Evolutionary conservation across 2,888 invertebrate species (phyloP), one percentile per base, ranked within the genome.

Genomic region (Notocelia uddmanniana): DNA sequence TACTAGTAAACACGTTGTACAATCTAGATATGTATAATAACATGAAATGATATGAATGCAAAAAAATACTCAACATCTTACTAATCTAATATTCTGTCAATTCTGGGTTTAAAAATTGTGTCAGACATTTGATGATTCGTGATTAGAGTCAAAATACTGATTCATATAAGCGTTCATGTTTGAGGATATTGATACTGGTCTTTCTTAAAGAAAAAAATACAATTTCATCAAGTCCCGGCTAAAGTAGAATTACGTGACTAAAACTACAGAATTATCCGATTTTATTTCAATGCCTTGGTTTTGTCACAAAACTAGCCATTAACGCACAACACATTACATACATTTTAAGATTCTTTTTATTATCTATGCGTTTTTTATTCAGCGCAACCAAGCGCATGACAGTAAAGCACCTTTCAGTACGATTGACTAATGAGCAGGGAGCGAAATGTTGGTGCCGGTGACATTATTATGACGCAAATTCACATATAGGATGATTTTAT

Each of bases 11-110:
- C 21, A 50, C 3, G n/a, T 34, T n/a, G n/a, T 18, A 64, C 37
- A 45, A 60, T 23, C 54, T 60, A 69, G 60, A 69, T 62, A 69
- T 69, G 60, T 69, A 15, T 59, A 26, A 9, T 57, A 57, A 63
- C 55, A 31, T 31, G 3, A 70, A 70, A 64, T 58, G 64, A 70
- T 70, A 59, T 66, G 50, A 66, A 70, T 52, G 8, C 41, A 64
- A 59, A 59, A 34, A 18, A 45, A 45, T 23, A 45, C 26, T 60
- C 50, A 45, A n/a, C n/a, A 45, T n/a, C 45, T 45, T 45, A 45
- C 0, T n/a, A n/a, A 15, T 45, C 45, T 41, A 55, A 57, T 45
- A 66, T 23, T 45, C 26, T 26, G 23, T 26, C 18, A 23, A 45
- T 41, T 66, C 6, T 41, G 11, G 50, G 13, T 48, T 11, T 23